Evolutionary conservation across 2,888 invertebrate genomes (phyloP).

Genomic region (Eupithecia exiguata): DNA sequence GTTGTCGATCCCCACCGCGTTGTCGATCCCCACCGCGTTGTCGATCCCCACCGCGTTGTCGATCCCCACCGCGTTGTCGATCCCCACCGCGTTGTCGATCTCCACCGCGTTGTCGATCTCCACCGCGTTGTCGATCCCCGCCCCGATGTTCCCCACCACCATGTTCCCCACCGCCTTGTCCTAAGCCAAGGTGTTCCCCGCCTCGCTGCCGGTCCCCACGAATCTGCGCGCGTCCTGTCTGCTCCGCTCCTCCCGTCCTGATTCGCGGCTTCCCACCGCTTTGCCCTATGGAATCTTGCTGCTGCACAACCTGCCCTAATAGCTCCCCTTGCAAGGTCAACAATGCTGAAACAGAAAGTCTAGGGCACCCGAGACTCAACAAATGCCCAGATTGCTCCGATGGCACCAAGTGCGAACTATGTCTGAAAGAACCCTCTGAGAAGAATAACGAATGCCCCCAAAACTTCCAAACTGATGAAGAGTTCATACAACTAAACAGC

Average conservation of each 20-base stretch:
- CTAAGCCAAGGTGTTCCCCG: neutral
- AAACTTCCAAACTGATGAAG: slow-evolving; percentile 21
- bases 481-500: slow-evolving; percentile 51
- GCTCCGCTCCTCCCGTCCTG: neutral
- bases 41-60: neutral
- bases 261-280: neutral
- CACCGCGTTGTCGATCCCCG: neutral
- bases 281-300: neutral
- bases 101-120: neutral
- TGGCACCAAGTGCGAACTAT: neutral
- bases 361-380: neutral
- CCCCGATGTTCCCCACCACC: neutral
- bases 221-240: neutral
- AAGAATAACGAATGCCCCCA: neutral
- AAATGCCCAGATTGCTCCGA: neutral
- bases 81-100: neutral
- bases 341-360: neutral
- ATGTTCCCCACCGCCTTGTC: neutral
- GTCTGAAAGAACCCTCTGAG: neutral
- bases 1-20: neutral
- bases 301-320: neutral
- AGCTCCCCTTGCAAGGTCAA: neutral
- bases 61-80: neutral
- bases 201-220: neutral
- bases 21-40: neutral